phyloP scores from a whole-genome alignment of 1,140 invertebrate genomes.

The Forficula auricularia region DNA sequence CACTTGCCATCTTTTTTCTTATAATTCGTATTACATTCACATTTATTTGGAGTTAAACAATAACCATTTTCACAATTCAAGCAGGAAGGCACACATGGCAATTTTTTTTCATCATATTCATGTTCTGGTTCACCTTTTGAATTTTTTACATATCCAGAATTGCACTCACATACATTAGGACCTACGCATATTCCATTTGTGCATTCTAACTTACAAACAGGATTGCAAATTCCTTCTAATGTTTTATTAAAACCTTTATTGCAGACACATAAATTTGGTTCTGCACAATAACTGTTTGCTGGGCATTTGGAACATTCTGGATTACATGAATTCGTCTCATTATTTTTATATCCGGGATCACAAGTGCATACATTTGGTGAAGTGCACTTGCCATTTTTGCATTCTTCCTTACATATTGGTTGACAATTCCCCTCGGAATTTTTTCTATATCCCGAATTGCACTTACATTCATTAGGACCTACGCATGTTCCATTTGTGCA shows the following conservation, averaged over 20 bases:
- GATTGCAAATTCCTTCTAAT: constrained; percentile 1
- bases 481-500: constrained; percentile 31
- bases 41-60: constrained; percentile 10
- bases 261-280: constrained; percentile 27
- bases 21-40: constrained; percentile 11
- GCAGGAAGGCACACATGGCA: constrained; percentile 21
- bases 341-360: constrained; percentile 20
- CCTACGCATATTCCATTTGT: constrained; percentile 28
- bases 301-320: too few relatives aligned
- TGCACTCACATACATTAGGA: constrained; percentile 38
- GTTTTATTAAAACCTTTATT: constrained; percentile 22
- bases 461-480: constrained; percentile 32
- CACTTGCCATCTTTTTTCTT: constrained; percentile 8
- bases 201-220: constrained; percentile 22
- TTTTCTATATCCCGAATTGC: constrained; percentile 38
- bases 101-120: constrained; percentile 34
- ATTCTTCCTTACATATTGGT: constrained; percentile 24
- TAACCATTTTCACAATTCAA: constrained; percentile 12
- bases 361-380: constrained; percentile 24
- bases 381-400: constrained; percentile 22
- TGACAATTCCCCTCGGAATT: constrained; percentile 20
- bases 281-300: constrained; percentile 28
- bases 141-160: constrained; percentile 28
- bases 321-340: constrained; percentile 18
- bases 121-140: constrained; percentile 31